Conservation (phyloP, 2,113 vertebrate species). For the Tamias sibiricus region DNA sequence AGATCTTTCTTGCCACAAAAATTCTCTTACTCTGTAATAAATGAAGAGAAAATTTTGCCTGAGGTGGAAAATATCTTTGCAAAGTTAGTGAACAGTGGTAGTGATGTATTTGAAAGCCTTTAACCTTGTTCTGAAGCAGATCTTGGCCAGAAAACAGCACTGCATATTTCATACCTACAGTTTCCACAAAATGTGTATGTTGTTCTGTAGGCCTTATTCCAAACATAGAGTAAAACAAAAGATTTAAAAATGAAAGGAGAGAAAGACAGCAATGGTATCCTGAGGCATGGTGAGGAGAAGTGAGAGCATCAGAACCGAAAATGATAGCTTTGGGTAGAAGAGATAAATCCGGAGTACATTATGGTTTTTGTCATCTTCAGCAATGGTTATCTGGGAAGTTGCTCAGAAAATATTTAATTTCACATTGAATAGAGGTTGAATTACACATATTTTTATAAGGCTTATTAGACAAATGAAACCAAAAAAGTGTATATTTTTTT, state of each 20-base stretch:
- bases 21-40: background rate
- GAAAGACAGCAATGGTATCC: rapidly evolving
- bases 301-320: rapidly evolving
- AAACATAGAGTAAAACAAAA: background rate
- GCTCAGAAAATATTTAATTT: background rate
- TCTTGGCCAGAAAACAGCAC: background rate
- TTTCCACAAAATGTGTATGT: background rate
- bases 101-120: background rate
- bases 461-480: background rate
- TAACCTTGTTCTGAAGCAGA: background rate
- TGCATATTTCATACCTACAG: rapidly evolving
- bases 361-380: background rate
- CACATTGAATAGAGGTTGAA: background rate
- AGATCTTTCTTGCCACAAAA: background rate
- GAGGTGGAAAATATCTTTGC: background rate
- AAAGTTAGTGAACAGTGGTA: background rate
- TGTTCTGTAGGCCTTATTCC: background rate
- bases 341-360: background rate
- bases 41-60: background rate
- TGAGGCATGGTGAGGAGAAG: background rate
- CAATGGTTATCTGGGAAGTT: background rate
- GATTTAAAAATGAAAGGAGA: background rate
- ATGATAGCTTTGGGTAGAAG: background rate
- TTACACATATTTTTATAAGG: background rate
- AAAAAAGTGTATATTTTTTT: background rate